Conservation (phyloP, 2,797 vertebrate genomes). For the Pagetopsis macropterus region DNA sequence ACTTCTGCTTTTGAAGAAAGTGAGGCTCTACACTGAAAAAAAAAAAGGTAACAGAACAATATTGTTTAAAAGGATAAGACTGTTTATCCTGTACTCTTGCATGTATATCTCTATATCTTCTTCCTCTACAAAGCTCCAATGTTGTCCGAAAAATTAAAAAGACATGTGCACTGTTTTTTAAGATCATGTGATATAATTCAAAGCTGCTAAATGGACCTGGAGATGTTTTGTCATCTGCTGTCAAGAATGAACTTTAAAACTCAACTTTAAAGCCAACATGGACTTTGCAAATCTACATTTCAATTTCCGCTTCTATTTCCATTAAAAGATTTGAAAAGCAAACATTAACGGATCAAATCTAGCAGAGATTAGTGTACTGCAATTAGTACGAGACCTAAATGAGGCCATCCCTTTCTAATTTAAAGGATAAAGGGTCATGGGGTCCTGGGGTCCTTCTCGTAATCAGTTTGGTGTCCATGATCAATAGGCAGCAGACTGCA, state of each 20-base stretch:
- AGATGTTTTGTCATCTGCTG: too few species aligned
- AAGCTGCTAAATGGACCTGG: too few species aligned
- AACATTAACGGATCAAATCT: neutral
- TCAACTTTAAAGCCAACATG: too few species aligned
- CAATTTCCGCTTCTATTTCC: neutral
- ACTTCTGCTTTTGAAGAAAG: neutral
- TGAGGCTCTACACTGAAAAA: neutral
- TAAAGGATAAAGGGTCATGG: constrained; percentile 9
- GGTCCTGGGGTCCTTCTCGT: constrained; percentile 34
- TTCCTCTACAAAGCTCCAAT: neutral
- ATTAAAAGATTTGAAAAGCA: neutral
- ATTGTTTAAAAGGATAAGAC: neutral
- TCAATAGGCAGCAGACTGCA: constrained; percentile 59
- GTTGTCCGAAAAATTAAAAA: neutral
- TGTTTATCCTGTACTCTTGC: neutral
- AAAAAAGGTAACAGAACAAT: too few species aligned
- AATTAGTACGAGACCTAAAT: constrained; percentile 17
- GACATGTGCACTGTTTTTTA: neutral
- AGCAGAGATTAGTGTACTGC: neutral
- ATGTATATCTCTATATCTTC: neutral
- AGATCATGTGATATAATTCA: neutral
- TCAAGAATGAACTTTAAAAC: too few species aligned
- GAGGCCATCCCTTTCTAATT: constrained; percentile 21
- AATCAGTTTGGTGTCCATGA: constrained; percentile 45
- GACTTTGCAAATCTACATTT: too few species aligned